These are phyloP conservation scores for Empidonax alnorum DNA, from an alignment of 2,113 vertebrate genomes.

Conservation along the genomic window DNA sequence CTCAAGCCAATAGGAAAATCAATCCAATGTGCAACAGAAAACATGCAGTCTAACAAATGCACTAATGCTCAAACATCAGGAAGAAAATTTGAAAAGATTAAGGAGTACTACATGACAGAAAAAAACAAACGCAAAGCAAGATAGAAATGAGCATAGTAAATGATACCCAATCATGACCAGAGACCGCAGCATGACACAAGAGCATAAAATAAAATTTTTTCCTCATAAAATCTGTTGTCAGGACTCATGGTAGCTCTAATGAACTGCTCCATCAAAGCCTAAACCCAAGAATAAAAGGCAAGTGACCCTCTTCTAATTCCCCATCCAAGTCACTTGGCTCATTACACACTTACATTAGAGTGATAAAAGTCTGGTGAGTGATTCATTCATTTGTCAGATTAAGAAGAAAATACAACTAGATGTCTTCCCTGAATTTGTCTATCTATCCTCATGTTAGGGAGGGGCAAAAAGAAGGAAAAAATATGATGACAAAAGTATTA, in stretches of 20 bases:
- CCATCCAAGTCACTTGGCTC: constrained; percentile 13
- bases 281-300: not conserved
- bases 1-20: constrained; percentile 16
- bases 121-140: not conserved
- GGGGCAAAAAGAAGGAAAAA: not conserved
- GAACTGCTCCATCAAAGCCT: not conserved
- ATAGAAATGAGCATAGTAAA: not conserved
- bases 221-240: constrained; percentile 1
- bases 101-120: not conserved
- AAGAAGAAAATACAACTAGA: not conserved
- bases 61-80: not conserved
- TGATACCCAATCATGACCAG: not conserved
- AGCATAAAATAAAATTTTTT: not conserved
- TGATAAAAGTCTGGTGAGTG: not conserved
- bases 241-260: not conserved
- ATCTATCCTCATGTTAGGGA: not conserved
- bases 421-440: not conserved
- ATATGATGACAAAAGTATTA: not conserved
- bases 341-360: constrained; percentile 22
- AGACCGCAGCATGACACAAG: not conserved
- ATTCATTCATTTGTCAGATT: not conserved
- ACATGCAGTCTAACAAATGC: not conserved
- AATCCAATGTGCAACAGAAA: not conserved
- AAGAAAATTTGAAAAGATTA: not conserved
- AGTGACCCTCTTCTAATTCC: constrained; percentile 4